Evolutionary conservation across 2,797 vertebrate genomes (phyloP), one percentile per base, ranked within the genome.

Genomic region (Sebastes reedi): DNA sequence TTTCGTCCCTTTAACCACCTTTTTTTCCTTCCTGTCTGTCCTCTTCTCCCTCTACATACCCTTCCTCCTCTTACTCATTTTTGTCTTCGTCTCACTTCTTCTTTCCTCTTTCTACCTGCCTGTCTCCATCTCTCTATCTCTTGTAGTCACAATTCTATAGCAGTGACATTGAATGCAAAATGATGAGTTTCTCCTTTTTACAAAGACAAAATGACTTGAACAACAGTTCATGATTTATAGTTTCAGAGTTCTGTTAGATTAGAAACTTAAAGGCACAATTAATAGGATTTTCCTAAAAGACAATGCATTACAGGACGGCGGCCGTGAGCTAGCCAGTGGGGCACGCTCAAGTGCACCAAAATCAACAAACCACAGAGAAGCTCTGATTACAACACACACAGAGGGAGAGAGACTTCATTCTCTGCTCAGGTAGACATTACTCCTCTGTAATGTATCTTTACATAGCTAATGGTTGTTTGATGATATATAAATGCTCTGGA

Each of bases 1-100:
- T 87, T 80, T 65, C 22, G 4, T 34, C 72, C 52, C 71, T 73
- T 54, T 77, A 52, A 29, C 67, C 42, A 16, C 52, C 5, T 61
- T 73, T 66, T 58, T 29, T 34, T 25, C 25, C 55, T 22, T 27
- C 59, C 29, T 29, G 30, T 29, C 25, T 34, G 8, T 27, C 59
- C 29, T 71, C 61, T 62, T n/a, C 65, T 32, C 12, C 54, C 16
- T 66, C 32, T 16, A 18, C 42, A 11, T n/a, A 12, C 8, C 24
- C 34, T 24, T 32, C 25, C 14, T 65, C 22, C 18, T 25, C 20
- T 24, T 24, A 14, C 14, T 42, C 52, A 20, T 54, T 50, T 46
- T 18, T 42, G 2, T 60, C 29, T 68, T 25, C 0, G 0, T 68
- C 12, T 42, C 6, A 30, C 7, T 54, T 29, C 6, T 29, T 32